Evolutionary conservation across 1,140 invertebrate genomes (phyloP).

Genomic region (Polypedilum pembai): DNA sequence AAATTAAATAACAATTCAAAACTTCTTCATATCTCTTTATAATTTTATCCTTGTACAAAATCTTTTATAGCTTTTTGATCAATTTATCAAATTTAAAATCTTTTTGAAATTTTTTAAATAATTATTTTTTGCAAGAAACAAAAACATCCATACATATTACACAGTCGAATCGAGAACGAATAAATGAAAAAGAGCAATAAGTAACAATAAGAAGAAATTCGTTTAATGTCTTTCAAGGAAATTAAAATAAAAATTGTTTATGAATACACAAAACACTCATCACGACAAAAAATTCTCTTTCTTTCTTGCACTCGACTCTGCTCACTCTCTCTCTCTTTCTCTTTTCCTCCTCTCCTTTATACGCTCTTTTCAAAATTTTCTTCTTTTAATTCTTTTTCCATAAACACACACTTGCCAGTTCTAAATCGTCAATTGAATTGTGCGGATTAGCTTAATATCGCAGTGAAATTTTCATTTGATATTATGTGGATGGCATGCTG

Average conservation of each 20-base stretch:
- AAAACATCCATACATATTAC: too few species aligned
- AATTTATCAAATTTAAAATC: too few species aligned
- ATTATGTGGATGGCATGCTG: not conserved
- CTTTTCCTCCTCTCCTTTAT: not conserved
- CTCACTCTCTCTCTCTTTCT: not conserved
- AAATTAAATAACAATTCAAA: too few species aligned
- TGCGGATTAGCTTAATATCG: not conserved
- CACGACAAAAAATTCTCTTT: not conserved
- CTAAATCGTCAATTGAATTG: slow-evolving; percentile 12
- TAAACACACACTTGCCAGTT: slow-evolving; percentile 14
- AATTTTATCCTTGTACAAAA: too few species aligned
- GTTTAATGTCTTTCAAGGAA: slow-evolving; percentile 3
- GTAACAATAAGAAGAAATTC: too few species aligned
- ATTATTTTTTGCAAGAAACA: too few species aligned
- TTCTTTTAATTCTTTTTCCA: slow-evolving; percentile 16
- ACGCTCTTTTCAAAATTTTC: not conserved
- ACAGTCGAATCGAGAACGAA: too few species aligned
- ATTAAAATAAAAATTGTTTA: not conserved
- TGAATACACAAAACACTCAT: slow-evolving; percentile 18
- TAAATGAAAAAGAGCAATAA: too few species aligned
- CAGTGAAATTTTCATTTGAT: not conserved
- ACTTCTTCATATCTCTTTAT: too few species aligned
- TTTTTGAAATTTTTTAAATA: too few species aligned
- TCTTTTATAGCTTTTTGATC: too few species aligned
- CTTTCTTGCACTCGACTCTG: not conserved